Base-by-base conservation (phyloP, 2,888 invertebrate genomes). In the Podotricha telesiphe region DNA sequence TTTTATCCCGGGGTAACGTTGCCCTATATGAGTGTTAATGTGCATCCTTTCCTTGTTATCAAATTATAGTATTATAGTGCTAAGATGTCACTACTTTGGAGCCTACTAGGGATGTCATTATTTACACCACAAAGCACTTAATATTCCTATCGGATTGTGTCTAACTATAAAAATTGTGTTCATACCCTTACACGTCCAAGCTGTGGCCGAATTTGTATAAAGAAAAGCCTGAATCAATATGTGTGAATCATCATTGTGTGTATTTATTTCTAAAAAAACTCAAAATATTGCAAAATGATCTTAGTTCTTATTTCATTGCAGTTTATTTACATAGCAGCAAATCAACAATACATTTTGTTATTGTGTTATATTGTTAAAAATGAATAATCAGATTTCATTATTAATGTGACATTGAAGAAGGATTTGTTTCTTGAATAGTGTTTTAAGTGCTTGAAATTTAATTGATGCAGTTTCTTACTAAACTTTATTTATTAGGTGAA, bases 1-100 rank as follows among this genome's bases (percentile, higher is more conserved):
- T 85, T 89, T 85, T 92, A 91, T 86, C 86, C 82, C 82, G 70
- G 77, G 78, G 74, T 76, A 80, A 81, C 80, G 82, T 84, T 83
- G 80, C 80, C 79, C 82, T 83, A 77, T 79, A 75, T 76, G 76
- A 75, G 73, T 81, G 74, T 76, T 75, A 76, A 73, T 79, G 75
- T 68, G 68, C 56, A 69, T 59, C 61, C 42, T 65, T 56, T 70
- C 58, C 65, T 75, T 73, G 69, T 70, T 74, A 69, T 65, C 53
- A 56, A 64, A 48, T 61, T 40, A 55, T 47, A 37, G 28, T 69
- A 40, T 45, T 55, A 67, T 68, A 42, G 42, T 13, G 37, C 40
- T 34, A 50, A 40, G 55, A 48, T 56, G 45, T 48, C 56, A 50
- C 11, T 68, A 34, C 37, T 37, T 63, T 63, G 66, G 62, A 64